Percentiles rank a stretch among this genome's conserved stretches.
phyloP scores from a whole-genome alignment of 2,113 vertebrate genomes.

The Nyctereutes procyonoides region DNA sequence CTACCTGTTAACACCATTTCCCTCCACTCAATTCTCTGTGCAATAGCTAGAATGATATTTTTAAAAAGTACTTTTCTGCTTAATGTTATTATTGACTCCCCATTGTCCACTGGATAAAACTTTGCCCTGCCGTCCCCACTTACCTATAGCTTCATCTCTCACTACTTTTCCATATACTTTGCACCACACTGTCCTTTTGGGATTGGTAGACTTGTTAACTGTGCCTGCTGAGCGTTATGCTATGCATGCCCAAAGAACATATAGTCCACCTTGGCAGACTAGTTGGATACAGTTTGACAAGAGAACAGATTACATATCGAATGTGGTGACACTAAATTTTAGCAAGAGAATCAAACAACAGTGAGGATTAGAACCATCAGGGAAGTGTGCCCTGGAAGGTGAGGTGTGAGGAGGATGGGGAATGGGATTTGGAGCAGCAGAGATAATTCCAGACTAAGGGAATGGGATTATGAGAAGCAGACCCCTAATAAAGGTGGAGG shows the following conservation, averaged over 20 bases:
- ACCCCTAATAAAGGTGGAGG: neutral
- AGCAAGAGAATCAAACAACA: slow-evolving; percentile 28
- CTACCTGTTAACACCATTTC: neutral
- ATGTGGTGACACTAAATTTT: neutral
- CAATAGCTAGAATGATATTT: neutral
- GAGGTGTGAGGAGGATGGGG: neutral
- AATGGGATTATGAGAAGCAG: neutral
- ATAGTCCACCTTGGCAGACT: neutral
- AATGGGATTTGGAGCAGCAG: neutral
- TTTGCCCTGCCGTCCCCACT: neutral
- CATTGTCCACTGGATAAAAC: neutral
- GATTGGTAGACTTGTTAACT: neutral
- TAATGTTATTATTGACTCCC: neutral
- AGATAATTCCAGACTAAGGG: neutral
- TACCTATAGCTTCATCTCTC: slow-evolving; percentile 14
- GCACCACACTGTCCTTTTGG: neutral
- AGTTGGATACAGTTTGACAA: neutral
- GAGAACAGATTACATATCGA: slow-evolving; percentile 9
- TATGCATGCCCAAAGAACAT: neutral
- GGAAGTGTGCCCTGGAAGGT: neutral
- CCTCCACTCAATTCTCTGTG: neutral
- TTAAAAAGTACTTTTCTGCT: neutral
- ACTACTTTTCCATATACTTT: neutral
- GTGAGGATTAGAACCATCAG: neutral
- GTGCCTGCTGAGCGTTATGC: neutral